phyloP scores from a whole-genome alignment of 2,797 vertebrate species.

The Echiichthys vipera region DNA sequence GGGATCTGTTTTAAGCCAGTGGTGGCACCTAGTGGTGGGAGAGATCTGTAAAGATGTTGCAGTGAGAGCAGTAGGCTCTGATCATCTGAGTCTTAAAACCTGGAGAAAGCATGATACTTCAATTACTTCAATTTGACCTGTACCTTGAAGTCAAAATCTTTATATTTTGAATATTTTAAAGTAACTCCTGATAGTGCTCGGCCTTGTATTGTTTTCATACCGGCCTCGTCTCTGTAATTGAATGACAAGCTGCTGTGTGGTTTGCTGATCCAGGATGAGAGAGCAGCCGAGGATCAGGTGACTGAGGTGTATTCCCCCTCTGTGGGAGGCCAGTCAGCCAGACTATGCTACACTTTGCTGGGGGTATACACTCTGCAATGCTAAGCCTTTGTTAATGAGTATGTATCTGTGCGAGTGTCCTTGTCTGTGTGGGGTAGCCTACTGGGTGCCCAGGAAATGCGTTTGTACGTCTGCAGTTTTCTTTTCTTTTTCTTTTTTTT shows the following conservation, averaged over 20 bases:
- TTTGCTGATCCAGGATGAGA: slow-evolving; percentile 63
- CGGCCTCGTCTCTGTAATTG: slow-evolving; percentile 4
- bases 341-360: slow-evolving; percentile 62
- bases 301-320: slow-evolving; percentile 70
- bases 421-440: slow-evolving; percentile 66
- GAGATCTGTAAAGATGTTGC: slow-evolving; percentile 35
- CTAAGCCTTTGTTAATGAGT: slow-evolving; percentile 83
- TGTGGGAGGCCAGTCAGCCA: slow-evolving; percentile 74
- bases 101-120: not conserved
- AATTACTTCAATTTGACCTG: not conserved
- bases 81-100: not conserved
- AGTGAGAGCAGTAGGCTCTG: not conserved
- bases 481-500: too few relatives aligned
- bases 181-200: not conserved
- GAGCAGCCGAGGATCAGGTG: slow-evolving; percentile 73
- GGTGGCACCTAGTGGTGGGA: slow-evolving; percentile 78
- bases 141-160: not conserved
- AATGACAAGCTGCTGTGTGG: slow-evolving; percentile 30
- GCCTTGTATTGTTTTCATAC: not conserved
- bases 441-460: slow-evolving; percentile 15
- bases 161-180: not conserved
- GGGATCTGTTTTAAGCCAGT: slow-evolving; percentile 54
- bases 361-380: slow-evolving; percentile 65
- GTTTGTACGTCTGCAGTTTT: slow-evolving; percentile 21
- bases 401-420: slow-evolving; percentile 59